These are phyloP conservation scores for Proterorhinus semilunaris DNA, from an alignment of 2,113 vertebrate genomes.

Conservation along the genomic window DNA sequence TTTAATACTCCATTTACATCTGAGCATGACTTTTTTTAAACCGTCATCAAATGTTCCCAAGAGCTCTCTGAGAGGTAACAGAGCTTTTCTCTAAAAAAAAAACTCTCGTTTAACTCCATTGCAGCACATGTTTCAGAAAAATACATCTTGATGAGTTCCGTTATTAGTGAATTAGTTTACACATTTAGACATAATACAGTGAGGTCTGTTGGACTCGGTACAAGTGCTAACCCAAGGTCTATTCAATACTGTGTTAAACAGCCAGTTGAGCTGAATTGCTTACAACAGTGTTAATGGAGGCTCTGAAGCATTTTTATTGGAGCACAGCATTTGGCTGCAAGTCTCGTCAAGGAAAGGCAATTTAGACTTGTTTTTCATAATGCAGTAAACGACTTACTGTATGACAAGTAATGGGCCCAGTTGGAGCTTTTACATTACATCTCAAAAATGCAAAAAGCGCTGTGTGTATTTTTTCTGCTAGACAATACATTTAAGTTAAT, in stretches of 20 bases:
- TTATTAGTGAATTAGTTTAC: no score
- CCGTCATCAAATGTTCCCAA: neutral
- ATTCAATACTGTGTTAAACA: neutral
- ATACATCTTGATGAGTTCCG: no score
- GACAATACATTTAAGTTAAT: conserved; percentile 19
- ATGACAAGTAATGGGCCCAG: neutral
- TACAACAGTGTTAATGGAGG: conserved; percentile 2
- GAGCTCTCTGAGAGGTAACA: neutral
- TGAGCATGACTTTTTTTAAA: neutral
- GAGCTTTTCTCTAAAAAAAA: neutral
- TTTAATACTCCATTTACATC: neutral
- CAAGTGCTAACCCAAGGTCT: neutral
- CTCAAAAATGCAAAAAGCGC: neutral
- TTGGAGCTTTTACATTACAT: neutral
- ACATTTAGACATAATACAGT: no score
- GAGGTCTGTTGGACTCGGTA: neutral
- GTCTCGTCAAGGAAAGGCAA: neutral
- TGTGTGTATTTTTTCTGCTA: conserved; percentile 9
- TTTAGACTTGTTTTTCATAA: neutral
- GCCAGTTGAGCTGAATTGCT: neutral
- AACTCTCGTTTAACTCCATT: no score
- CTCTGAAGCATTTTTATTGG: conserved; percentile 1
- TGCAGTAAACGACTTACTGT: conserved; percentile 1
- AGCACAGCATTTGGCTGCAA: neutral
- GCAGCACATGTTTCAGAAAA: no score